Conservation (phyloP, 2,113 vertebrate species). For the Platysteira castanea region DNA sequence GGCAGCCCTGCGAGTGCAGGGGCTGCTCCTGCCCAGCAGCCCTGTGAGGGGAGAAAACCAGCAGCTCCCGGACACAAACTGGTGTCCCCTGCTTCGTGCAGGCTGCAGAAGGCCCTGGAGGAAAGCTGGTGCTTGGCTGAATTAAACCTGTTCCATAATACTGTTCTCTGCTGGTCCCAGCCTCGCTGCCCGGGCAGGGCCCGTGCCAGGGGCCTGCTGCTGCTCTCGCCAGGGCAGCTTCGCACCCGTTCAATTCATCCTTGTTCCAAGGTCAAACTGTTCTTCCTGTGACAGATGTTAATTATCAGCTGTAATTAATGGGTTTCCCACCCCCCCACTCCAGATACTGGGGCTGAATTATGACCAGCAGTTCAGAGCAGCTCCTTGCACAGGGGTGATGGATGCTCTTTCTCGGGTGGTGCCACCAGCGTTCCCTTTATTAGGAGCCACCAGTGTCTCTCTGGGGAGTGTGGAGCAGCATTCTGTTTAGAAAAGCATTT, state of each 20-base stretch:
- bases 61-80: background rate
- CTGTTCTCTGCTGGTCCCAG: background rate
- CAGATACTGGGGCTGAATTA: background rate
- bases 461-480: background rate
- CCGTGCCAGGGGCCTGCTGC: background rate
- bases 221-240: background rate
- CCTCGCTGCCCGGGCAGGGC: background rate
- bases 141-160: background rate
- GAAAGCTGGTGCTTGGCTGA: background rate
- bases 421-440: background rate
- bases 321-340: no score
- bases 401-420: background rate
- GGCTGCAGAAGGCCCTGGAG: background rate
- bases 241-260: background rate
- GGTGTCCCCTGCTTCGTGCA: background rate
- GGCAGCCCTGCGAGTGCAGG: background rate
- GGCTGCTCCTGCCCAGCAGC: background rate
- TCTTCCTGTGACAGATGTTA: background rate
- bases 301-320: background rate
- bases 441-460: background rate
- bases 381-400: background rate
- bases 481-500: conserved; percentile 10
- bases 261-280: background rate
- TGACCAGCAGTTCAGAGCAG: background rate
- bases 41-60: background rate